Evolutionary conservation across 2,888 invertebrate genomes (phyloP), one percentile per base, ranked within the genome.

Genomic region (Cephus nigrinus): DNA sequence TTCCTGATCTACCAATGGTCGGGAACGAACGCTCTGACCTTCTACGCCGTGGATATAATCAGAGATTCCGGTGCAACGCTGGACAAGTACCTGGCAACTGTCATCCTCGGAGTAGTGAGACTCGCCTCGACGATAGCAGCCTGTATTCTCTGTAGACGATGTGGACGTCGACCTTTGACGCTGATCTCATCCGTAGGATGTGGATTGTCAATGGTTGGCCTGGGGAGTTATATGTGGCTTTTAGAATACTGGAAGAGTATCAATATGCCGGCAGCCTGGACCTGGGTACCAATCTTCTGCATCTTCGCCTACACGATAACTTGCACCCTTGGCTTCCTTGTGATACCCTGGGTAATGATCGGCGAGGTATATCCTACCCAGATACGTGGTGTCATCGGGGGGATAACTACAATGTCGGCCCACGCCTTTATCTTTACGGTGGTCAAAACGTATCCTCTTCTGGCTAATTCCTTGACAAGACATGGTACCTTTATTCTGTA

Each of bases 331-430:
- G 95, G 95, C 12, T 95, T 94, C 85, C 90, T 95, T 75, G 94
- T 95, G 69, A 94, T 95, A 31, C 95, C 95, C 0, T 95, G 95
- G 95, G 93, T 95, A 12, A 95, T 95, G 95, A 95, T 95, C 78
- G 95, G 95, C n/a, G 95, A 95, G 89, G 94, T 95, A 35, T 95
- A 95, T 90, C 95, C 95, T 0, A 93, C 91, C 0, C 91, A 94
- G 93, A 94, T 95, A 1, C 93, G 95, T 4, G 95, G 95, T 1
- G 92, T 95, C 11, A 92, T 95, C 4, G 95, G 95, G 0, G 95
- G 95, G 0, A 86, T 95, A 86, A 95, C 95, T 0, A 95, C 95
- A 0, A 95, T 94, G 87, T 92, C 93, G 0, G 95, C 95, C 0
- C 95, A 95, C 82, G 87, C 93, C 69, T 95, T 94, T 1, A 93